A percentile compares a stretch with the other conserved stretches of the same genome.
phyloP scores from a whole-genome alignment of 2,797 vertebrate species.

The Calcarius lapponicus region DNA sequence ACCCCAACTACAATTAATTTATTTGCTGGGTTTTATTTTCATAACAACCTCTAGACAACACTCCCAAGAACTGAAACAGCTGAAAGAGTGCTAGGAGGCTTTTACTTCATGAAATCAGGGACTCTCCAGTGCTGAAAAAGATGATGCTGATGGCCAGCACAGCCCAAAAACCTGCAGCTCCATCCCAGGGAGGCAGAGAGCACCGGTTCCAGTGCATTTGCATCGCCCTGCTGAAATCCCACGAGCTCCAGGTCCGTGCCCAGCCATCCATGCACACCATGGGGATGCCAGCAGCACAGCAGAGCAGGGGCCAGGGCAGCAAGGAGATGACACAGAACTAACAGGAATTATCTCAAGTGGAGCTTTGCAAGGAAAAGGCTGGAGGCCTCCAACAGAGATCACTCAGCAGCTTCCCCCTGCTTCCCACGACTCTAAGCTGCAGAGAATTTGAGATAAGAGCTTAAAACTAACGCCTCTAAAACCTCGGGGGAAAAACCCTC shows the following conservation, averaged over 20 bases:
- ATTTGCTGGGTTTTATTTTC: neutral
- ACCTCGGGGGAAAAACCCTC: neutral
- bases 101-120: neutral
- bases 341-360: neutral
- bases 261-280: rapidly evolving
- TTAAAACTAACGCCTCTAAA: neutral
- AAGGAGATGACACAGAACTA: neutral
- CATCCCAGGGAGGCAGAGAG: rapidly evolving
- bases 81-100: neutral
- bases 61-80: neutral
- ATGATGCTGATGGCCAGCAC: neutral
- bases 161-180: neutral
- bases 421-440: neutral
- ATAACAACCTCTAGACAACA: neutral
- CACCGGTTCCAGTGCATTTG: neutral
- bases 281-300: neutral
- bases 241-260: neutral
- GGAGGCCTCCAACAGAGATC: neutral
- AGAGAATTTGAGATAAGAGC: neutral
- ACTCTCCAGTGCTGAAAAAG: rapidly evolving
- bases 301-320: neutral
- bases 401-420: neutral
- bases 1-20: neutral
- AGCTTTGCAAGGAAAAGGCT: neutral
- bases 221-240: neutral